phyloP scores from a whole-genome alignment of 2,888 invertebrate genomes.

The Eristalinus aeneus region DNA sequence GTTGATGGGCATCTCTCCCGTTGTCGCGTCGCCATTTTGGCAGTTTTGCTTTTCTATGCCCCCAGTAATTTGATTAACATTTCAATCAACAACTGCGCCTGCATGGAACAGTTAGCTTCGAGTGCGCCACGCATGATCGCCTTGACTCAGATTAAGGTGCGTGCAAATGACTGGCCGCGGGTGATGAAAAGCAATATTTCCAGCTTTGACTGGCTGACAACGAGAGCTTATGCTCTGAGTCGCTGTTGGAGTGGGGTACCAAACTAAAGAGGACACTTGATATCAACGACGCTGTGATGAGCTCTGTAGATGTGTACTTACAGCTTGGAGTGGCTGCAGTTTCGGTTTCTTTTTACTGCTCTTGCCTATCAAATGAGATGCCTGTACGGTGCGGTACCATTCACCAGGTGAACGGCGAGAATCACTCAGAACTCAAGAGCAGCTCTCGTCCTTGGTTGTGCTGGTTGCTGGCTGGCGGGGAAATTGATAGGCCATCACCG shows the following conservation, averaged over 20 bases:
- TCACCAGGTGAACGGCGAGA: background rate
- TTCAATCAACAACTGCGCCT: constrained; percentile 6
- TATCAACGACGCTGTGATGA: constrained; percentile 5
- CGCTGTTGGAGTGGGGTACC: background rate
- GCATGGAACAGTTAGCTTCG: background rate
- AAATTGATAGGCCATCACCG: background rate
- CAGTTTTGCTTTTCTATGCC: background rate
- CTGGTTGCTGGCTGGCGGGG: background rate
- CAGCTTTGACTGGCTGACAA: background rate
- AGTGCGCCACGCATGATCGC: constrained; percentile 50
- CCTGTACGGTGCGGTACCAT: background rate
- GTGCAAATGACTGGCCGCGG: constrained; percentile 36
- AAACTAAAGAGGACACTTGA: background rate
- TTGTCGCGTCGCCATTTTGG: background rate
- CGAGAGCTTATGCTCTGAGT: background rate
- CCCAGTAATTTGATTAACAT: constrained; percentile 1
- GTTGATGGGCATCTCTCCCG: background rate
- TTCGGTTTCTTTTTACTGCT: background rate
- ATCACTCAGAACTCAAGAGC: constrained; percentile 4
- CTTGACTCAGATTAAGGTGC: constrained; percentile 66
- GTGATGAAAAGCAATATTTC: constrained; percentile 3
- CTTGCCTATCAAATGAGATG: background rate
- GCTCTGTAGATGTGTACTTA: background rate
- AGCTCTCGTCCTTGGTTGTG: constrained; percentile 4
- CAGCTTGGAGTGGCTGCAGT: background rate